Evolutionary conservation across 2,888 invertebrate genomes (phyloP).

Genomic region (Amphiduros pacificus): DNA sequence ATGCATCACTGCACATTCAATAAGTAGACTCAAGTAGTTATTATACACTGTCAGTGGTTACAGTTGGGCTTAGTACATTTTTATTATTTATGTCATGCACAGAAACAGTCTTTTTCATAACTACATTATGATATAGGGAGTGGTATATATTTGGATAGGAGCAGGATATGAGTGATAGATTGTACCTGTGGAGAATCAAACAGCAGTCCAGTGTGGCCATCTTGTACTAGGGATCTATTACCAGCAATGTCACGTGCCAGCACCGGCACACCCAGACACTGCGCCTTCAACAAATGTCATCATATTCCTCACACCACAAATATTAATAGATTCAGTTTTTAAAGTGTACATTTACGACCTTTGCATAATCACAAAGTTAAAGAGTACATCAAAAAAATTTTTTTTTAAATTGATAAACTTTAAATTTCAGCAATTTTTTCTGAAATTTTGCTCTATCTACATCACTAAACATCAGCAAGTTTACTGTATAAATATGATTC

Average conservation of each 20-base stretch:
- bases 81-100: too few relatives aligned
- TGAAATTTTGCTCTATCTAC: too few relatives aligned
- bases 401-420: neutral
- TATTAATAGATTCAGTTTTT: neutral
- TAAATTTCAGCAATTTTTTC: too few relatives aligned
- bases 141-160: too few relatives aligned
- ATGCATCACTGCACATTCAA: too few relatives aligned
- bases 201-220: constrained; percentile 21
- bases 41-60: too few relatives aligned
- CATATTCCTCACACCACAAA: neutral
- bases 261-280: constrained; percentile 45
- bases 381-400: neutral
- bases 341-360: neutral
- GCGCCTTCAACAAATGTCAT: constrained; percentile 36
- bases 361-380: neutral
- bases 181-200: constrained; percentile 22
- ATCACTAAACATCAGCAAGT: too few relatives aligned
- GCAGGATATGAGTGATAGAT: too few relatives aligned
- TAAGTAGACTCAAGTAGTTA: too few relatives aligned
- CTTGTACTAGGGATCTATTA: constrained; percentile 16
- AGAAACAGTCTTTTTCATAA: too few relatives aligned
- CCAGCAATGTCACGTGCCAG: constrained; percentile 42
- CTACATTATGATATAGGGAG: too few relatives aligned
- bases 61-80: too few relatives aligned
- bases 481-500: neutral